A percentile compares a stretch with the other conserved stretches of the same genome.
Conservation (phyloP, 2,797 vertebrate species). For the Sparus aurata region DNA sequence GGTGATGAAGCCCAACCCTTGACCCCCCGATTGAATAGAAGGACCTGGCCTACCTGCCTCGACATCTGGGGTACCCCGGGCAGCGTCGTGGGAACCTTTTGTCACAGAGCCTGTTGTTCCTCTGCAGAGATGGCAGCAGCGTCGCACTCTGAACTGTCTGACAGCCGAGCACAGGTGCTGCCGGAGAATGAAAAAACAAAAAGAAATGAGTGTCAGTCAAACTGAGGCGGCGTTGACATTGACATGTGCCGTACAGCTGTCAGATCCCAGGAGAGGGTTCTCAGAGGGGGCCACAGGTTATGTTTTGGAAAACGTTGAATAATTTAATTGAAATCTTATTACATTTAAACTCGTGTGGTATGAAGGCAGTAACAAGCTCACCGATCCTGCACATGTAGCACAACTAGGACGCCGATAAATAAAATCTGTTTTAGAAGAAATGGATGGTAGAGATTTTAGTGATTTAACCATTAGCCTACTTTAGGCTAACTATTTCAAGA, state of each 20-base stretch:
- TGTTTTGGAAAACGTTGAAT: neutral
- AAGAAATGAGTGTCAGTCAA: slow-evolving; percentile 68
- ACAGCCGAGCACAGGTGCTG: slow-evolving; percentile 83
- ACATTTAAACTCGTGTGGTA: neutral
- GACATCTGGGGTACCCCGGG: slow-evolving; percentile 58
- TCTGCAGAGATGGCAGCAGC: slow-evolving; percentile 59
- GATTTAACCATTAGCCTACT: no score
- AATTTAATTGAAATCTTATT: neutral
- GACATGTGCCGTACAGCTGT: slow-evolving; percentile 46
- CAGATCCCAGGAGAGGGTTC: slow-evolving; percentile 16
- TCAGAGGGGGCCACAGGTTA: neutral
- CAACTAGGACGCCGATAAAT: no score
- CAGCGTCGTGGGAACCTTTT: slow-evolving; percentile 63
- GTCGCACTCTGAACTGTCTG: slow-evolving; percentile 63
- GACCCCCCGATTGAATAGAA: slow-evolving; percentile 43
- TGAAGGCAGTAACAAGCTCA: neutral
- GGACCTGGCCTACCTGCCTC: slow-evolving; percentile 76
- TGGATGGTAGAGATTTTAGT: no score
- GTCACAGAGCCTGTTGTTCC: slow-evolving; percentile 72
- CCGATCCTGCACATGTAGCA: neutral
- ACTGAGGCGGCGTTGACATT: slow-evolving; percentile 58
- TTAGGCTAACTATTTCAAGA: no score
- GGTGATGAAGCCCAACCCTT: slow-evolving; percentile 39
- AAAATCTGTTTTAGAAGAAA: no score
- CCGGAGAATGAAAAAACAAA: slow-evolving; percentile 72